Evolutionary conservation across 2,113 vertebrate species (phyloP).

Genomic region (Rhagologus leucostigma): DNA sequence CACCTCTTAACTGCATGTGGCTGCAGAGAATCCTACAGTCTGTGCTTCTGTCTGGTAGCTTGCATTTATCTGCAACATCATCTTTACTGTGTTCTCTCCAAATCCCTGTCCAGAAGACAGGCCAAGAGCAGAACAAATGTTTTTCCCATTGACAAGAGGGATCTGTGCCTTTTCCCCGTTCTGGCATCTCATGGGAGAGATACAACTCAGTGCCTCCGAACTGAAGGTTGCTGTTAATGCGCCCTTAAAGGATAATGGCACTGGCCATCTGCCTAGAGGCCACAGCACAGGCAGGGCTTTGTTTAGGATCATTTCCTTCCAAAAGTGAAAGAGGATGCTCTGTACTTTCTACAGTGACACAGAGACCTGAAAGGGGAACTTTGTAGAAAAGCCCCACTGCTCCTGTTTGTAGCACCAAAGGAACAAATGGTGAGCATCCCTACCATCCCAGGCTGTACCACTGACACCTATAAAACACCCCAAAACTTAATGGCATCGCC

Average conservation of each 20-base stretch:
- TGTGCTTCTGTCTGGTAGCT: neutral
- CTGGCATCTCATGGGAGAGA: neutral
- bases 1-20: neutral
- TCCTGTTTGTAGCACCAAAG: neutral
- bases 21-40: neutral
- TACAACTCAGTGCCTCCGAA: neutral
- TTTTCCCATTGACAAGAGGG: neutral
- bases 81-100: neutral
- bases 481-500: neutral
- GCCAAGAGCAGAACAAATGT: neutral
- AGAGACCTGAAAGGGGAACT: neutral
- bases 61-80: neutral
- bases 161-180: neutral
- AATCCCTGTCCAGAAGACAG: neutral
- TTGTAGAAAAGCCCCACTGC: neutral
- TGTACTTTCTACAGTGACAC: neutral
- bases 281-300: neutral
- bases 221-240: neutral
- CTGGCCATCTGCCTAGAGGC: neutral
- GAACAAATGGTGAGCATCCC: neutral
- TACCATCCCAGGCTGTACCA: neutral
- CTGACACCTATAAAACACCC: neutral
- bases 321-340: slow-evolving; percentile 29
- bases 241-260: neutral
- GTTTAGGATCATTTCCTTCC: neutral